Conservation (phyloP, 2,888 invertebrate species). For the Ceramica pisi region DNA sequence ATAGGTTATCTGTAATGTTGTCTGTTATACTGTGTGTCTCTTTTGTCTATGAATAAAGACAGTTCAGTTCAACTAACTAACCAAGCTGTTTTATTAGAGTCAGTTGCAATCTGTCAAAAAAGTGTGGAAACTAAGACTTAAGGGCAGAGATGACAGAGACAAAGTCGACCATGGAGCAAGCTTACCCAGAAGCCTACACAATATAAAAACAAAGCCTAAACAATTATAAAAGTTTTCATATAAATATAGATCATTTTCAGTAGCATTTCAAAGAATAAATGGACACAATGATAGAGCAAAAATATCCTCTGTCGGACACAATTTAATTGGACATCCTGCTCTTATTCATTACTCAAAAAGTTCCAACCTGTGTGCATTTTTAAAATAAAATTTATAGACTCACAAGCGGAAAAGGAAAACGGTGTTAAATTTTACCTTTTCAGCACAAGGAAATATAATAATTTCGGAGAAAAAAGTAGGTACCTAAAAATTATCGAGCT, state of each 20-base stretch:
- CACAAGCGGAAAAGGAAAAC: conserved; percentile 53
- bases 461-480: conserved; percentile 43
- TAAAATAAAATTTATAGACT: conserved; percentile 43
- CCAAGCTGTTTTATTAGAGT: no score
- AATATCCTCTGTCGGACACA: conserved; percentile 19
- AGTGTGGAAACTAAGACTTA: no score
- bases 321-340: conserved; percentile 38
- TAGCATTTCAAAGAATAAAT: background rate
- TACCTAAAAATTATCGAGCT: conserved; percentile 37
- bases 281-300: conserved; percentile 15
- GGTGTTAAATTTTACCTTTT: conserved; percentile 47
- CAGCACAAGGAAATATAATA: conserved; percentile 48
- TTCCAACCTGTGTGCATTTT: conserved; percentile 26
- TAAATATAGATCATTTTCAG: background rate
- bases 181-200: no score
- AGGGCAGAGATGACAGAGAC: no score
- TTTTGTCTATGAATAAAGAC: no score
- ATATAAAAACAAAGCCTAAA: no score
- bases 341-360: conserved; percentile 33
- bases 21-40: no score
- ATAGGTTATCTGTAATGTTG: no score
- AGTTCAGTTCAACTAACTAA: no score
- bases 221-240: no score
- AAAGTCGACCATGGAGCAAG: no score
- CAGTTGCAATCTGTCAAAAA: no score